Evolutionary conservation across 2,113 vertebrate genomes (phyloP).

Genomic region (Ophiodon elongatus): DNA sequence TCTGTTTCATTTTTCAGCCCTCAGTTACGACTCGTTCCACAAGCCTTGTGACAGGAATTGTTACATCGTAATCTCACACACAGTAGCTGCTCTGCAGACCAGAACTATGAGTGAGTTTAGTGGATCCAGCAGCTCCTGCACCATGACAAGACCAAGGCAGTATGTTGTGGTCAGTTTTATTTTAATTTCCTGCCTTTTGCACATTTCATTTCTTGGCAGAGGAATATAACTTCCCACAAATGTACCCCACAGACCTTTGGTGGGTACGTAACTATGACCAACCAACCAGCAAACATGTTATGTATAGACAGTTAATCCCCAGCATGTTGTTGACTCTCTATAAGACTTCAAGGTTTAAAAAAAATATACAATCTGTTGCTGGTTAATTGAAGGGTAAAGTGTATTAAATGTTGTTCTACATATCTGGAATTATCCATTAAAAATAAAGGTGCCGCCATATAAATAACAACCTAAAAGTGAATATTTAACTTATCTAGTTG

Average conservation of each 20-base stretch:
- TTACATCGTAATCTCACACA: background rate
- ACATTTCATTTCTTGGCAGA: constrained; percentile 11
- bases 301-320: background rate
- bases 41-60: constrained; percentile 44
- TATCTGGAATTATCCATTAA: background rate
- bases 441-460: background rate
- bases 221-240: constrained; percentile 10
- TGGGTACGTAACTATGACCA: background rate
- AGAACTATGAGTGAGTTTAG: constrained; percentile 36
- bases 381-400: background rate
- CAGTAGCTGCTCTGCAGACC: constrained; percentile 45
- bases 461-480: background rate
- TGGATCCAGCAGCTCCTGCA: constrained; percentile 14
- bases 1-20: constrained; percentile 14
- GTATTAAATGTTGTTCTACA: background rate
- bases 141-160: background rate
- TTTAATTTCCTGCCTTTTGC: background rate
- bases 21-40: background rate
- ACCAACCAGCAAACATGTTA: background rate
- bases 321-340: background rate
- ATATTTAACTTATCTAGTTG: background rate
- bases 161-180: background rate
- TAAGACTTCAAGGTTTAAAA: background rate
- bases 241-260: background rate
- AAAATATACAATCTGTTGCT: background rate